Base-by-base conservation (phyloP, 2,888 invertebrate genomes). In the Isoperla grammatica region DNA sequence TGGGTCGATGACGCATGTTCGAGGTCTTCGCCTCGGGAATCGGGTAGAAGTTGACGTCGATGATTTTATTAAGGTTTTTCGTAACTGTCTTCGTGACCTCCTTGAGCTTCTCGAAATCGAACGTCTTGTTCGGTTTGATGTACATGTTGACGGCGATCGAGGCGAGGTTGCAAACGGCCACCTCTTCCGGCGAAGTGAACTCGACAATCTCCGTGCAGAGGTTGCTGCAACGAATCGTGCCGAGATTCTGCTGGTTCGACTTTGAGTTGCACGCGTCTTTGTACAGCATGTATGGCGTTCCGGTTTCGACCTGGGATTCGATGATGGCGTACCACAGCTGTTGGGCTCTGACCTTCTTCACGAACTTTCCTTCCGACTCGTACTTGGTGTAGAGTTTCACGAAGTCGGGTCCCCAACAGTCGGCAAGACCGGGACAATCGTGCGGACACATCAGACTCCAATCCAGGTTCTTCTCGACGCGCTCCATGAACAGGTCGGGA, bases 371-470 rank as follows among this genome's bases (percentile, higher is more conserved):
- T 71, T 88, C 88, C n/a, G 78, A 73, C 76, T 97, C 97, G 73
- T 97, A 85, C 81, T 85, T 83, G 55, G 78, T 79, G 73, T 98
- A 99, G 1, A 99, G 79, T 48, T 81, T 74, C 67, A 95, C 94
- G 77, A 99, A 99, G 70, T 96, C 86, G 54, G 95, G 89, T 39
- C 99, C 99, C 92, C 94, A 99, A 67, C 87, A 86, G 67, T 98
- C 96, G 1, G 84, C 78, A 3, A 99, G 80, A 0, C 95, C 95
- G 0, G 95, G 96, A 67, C 88, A 88, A 71, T 93, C 87, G 71
- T 91, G 86, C 0, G 99, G 98, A 71, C 98, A 99, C 97, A 99
- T 97, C 13, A 99, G 77, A 56, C 92, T 90, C 99, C 99, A 99
- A 55, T 83, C 79, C 63, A 78, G 86, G 74, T 96, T 83, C 1